Conservation (phyloP, 2,888 invertebrate species). For the Acleris sparsana region DNA sequence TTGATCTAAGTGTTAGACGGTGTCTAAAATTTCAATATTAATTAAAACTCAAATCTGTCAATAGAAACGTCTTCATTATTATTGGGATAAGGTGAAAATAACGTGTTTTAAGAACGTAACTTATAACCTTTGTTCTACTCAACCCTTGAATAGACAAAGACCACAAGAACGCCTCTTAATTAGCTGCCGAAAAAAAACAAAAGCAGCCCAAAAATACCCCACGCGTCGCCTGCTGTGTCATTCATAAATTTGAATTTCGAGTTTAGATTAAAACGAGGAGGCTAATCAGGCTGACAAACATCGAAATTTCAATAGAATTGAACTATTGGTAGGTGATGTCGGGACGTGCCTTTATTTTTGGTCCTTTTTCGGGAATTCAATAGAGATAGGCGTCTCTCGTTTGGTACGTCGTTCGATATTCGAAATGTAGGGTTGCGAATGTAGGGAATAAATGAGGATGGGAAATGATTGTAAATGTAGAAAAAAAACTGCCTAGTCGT, state of each 20-base stretch:
- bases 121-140: background rate
- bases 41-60: too few relatives aligned
- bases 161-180: constrained; percentile 36
- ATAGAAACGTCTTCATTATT: too few relatives aligned
- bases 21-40: too few relatives aligned
- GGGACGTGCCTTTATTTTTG: constrained; percentile 69
- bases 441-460: background rate
- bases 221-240: constrained; percentile 70
- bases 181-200: constrained; percentile 47
- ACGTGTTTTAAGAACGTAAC: too few relatives aligned
- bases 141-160: constrained; percentile 11
- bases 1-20: too few relatives aligned
- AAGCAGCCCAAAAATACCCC: constrained; percentile 55
- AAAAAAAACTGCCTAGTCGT: background rate
- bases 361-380: constrained; percentile 80
- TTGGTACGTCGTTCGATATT: constrained; percentile 72
- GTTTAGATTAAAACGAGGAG: constrained; percentile 50
- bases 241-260: constrained; percentile 62
- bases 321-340: constrained; percentile 67
- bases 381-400: constrained; percentile 78
- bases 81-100: too few relatives aligned
- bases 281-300: constrained; percentile 83
- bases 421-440: constrained; percentile 65
- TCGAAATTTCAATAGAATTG: constrained; percentile 72
- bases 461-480: background rate